Percentiles rank a stretch among this genome's conserved stretches.
These are phyloP conservation scores for Babylonia areolata DNA, from an alignment of 1,140 invertebrate genomes.

Conservation along the genomic window DNA sequence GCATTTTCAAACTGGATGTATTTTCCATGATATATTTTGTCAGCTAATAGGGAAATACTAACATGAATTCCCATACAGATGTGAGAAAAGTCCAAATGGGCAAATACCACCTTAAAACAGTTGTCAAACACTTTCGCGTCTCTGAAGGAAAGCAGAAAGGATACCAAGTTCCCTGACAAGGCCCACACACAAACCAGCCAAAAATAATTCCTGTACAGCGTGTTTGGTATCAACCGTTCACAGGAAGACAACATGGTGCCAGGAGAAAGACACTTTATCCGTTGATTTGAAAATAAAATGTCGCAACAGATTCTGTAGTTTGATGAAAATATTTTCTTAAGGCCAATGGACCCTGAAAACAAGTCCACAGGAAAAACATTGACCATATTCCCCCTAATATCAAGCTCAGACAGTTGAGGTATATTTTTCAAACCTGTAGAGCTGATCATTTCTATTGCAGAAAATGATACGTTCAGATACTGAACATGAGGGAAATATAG, in stretches of 20 bases:
- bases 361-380: not conserved
- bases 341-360: not conserved
- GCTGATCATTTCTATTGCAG: not conserved
- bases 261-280: constrained; percentile 28
- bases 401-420: not conserved
- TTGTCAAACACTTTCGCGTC: not conserved
- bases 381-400: not conserved
- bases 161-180: constrained; percentile 48
- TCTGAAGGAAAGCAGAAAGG: constrained; percentile 10
- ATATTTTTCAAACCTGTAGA: not conserved
- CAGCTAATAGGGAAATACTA: constrained; percentile 21
- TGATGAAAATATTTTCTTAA: constrained; percentile 39
- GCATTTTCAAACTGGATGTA: constrained; percentile 24
- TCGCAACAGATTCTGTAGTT: constrained; percentile 51
- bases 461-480: not conserved
- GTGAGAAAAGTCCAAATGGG: constrained; percentile 42
- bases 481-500: constrained; percentile 9
- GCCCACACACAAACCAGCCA: constrained; percentile 50
- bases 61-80: constrained; percentile 35
- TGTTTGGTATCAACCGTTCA: constrained; percentile 42
- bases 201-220: constrained; percentile 35
- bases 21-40: constrained; percentile 52
- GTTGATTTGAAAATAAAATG: constrained; percentile 29
- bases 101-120: constrained; percentile 48
- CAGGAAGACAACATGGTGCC: constrained; percentile 51